Percentiles rank a stretch among this genome's conserved stretches.
Conservation (phyloP, 2,888 invertebrate genomes). For the Leptinotarsa juncta region DNA sequence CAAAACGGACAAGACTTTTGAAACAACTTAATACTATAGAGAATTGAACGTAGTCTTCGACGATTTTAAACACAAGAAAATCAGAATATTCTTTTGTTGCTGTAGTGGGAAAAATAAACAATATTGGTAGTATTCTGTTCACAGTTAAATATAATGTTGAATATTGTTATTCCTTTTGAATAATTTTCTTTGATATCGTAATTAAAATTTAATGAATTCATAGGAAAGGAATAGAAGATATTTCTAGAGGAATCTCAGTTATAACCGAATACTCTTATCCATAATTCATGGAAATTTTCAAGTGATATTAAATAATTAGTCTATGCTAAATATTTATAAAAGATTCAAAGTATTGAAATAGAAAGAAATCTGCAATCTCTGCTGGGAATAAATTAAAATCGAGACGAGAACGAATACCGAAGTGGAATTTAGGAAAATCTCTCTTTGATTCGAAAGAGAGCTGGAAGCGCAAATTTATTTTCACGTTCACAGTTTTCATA, state of each 20-base stretch:
- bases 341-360: background rate
- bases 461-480: slow-evolving; percentile 6
- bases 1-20: too few relatives aligned
- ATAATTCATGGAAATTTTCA: background rate
- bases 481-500: slow-evolving; percentile 19
- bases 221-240: too few relatives aligned
- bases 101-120: too few relatives aligned
- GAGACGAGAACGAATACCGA: slow-evolving; percentile 7
- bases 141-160: too few relatives aligned
- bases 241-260: background rate
- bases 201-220: too few relatives aligned
- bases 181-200: too few relatives aligned
- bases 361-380: slow-evolving; percentile 16
- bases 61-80: too few relatives aligned
- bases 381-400: slow-evolving; percentile 8
- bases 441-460: slow-evolving; percentile 10
- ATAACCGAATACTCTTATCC: background rate
- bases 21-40: too few relatives aligned
- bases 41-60: too few relatives aligned
- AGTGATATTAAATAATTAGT: background rate
- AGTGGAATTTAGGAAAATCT: slow-evolving; percentile 10
- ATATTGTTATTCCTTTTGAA: too few relatives aligned
- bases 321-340: slow-evolving; percentile 5
- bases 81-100: too few relatives aligned
- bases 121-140: too few relatives aligned